These are phyloP conservation scores for Thamnaconus septentrionalis DNA, from an alignment of 2,113 vertebrate species.

Conservation along the genomic window DNA sequence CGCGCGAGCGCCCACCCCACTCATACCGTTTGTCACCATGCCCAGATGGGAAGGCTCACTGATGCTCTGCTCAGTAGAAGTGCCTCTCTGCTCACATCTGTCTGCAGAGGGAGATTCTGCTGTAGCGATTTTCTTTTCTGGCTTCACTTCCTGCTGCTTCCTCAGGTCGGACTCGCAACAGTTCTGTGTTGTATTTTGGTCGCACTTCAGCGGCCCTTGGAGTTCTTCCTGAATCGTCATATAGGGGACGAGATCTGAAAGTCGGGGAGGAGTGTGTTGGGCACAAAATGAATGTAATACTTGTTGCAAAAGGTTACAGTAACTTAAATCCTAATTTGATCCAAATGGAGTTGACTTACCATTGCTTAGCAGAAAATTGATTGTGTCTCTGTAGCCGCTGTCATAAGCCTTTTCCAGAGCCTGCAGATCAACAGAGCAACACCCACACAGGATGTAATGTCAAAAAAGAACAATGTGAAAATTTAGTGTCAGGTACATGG, in stretches of 20 bases:
- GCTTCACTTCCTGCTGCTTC: neutral
- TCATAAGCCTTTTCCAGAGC: constrained; percentile 62
- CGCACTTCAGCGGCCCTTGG: neutral
- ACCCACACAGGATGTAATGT: too few species aligned
- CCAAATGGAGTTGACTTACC: constrained; percentile 38
- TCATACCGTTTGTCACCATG: constrained; percentile 36
- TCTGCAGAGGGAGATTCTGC: neutral
- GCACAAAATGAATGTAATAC: neutral
- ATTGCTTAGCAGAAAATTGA: constrained; percentile 57
- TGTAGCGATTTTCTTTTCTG: constrained; percentile 10
- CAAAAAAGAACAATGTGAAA: too few species aligned
- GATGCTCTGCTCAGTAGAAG: constrained; percentile 1
- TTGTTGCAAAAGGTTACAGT: neutral
- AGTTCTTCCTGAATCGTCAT: neutral
- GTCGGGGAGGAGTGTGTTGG: neutral
- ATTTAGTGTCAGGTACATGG: too few species aligned
- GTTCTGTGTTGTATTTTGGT: neutral
- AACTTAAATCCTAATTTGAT: neutral
- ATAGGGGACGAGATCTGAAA: constrained; percentile 30
- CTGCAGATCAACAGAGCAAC: constrained; percentile 34
- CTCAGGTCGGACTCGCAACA: neutral
- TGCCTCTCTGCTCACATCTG: neutral
- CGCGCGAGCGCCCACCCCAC: too few species aligned
- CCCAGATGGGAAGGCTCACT: constrained; percentile 15
- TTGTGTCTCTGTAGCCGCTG: constrained; percentile 69